Percentiles rank a stretch among this genome's conserved stretches.
Conservation (phyloP, 2,888 invertebrate genomes). For the Brassicogethes aeneus region DNA sequence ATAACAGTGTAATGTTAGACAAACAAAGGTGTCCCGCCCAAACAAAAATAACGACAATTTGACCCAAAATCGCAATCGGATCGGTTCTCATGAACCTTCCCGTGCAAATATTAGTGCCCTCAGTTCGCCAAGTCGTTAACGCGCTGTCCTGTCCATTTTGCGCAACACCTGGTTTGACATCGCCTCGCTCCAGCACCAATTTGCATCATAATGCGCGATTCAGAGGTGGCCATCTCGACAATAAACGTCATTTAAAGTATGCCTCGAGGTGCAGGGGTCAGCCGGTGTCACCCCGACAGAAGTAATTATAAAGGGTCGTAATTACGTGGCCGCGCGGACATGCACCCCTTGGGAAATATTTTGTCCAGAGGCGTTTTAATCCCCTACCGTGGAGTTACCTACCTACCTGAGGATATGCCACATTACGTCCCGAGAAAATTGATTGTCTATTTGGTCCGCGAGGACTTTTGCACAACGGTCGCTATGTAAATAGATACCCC, state of each 20-base stretch:
- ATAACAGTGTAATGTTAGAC: too few species aligned
- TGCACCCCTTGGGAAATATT: background rate
- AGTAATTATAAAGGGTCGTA: background rate
- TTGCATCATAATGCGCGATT: background rate
- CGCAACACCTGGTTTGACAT: slow-evolving; percentile 3
- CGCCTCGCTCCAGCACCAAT: background rate
- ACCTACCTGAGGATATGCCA: too few species aligned
- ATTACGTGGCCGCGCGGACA: background rate
- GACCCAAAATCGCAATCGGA: background rate
- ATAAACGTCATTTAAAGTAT: too few species aligned
- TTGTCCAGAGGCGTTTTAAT: background rate
- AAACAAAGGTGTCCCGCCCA: too few species aligned
- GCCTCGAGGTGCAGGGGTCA: background rate
- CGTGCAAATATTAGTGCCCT: slow-evolving; percentile 32
- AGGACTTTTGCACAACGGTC: background rate
- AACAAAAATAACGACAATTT: too few species aligned
- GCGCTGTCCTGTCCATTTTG: slow-evolving; percentile 35
- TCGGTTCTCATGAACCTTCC: background rate
- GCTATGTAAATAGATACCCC: too few species aligned
- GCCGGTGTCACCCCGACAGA: background rate
- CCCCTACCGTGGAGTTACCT: too few species aligned
- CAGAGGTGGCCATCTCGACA: background rate
- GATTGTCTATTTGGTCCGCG: background rate
- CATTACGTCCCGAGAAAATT: background rate
- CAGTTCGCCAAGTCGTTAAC: slow-evolving; percentile 35